Base-by-base conservation (phyloP, 2,113 vertebrate species). In the Leiothrix lutea region DNA sequence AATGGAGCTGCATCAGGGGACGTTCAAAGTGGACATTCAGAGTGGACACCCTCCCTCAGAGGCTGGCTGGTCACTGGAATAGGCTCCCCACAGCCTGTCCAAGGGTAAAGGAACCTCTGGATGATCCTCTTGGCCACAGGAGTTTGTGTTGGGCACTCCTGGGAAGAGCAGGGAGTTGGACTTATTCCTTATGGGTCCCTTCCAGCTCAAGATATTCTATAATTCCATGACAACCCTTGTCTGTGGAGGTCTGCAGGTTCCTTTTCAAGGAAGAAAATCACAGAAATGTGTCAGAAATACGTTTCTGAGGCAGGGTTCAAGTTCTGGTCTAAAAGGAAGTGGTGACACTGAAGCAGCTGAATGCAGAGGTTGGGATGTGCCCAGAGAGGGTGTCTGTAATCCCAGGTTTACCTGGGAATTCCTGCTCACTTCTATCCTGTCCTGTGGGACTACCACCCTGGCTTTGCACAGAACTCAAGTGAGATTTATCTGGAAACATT, bases 271-370 rank as follows among this genome's bases (percentile, higher is more conserved):
- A 71, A 28, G 18, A 18, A 23, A 48, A 67, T 72, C 22, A 85
- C 7, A 65, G 69, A 50, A 69, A 21, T 14, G 12, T 56, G 25
- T 40, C 58, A 69, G 67, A 36, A 92, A 57, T 74, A 22, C n/a
- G 2, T 40, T 58, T 77, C 6, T 9, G 14, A n/a, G 31, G n/a
- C n/a, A n/a, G n/a, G n/a, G n/a, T n/a, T n/a, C n/a, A n/a, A 31
- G 10, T 18, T 92, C 45, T 28, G 72, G 47, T 35, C 28, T 48
- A 47, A 60, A 64, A 44, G 71, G 45, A 79, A 69, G 38, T 0
- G 0, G 14, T 72, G 57, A 44, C 74, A 69, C 17, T 0, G 1
- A 71, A 75, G 86, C 0, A 47, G 29, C 53, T 23, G 61, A 54
- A 33, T 12, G 29, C 35, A 28, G 62, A 56, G 16, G 23, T 18